A percentile compares a stretch with the other conserved stretches of the same genome.
These are phyloP conservation scores for Eulimnadia texana DNA, from an alignment of 1,140 invertebrate genomes.

Conservation along the genomic window DNA sequence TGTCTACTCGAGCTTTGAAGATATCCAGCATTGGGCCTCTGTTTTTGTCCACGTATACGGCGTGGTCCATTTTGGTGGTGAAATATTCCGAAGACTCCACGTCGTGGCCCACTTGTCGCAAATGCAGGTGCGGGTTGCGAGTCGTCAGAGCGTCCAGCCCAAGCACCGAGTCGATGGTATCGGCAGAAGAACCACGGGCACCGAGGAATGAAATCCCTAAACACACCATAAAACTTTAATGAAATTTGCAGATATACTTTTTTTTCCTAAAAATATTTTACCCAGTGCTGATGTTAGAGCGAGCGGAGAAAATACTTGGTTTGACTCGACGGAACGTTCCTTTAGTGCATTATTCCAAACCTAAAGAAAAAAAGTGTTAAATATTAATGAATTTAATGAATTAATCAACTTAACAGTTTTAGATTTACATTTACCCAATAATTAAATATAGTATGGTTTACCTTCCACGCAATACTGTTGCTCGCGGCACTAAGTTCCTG, in stretches of 20 bases:
- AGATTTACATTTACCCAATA: not conserved
- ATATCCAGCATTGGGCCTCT: not conserved
- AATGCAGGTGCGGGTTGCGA: slow-evolving; percentile 11
- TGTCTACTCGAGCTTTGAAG: slow-evolving; percentile 7
- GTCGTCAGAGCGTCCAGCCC: slow-evolving; percentile 7
- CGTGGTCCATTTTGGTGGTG: not conserved
- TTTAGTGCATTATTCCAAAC: slow-evolving; percentile 2
- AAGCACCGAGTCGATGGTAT: slow-evolving; percentile 6
- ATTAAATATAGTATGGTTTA: not conserved
- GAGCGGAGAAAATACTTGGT: slow-evolving; percentile 3
- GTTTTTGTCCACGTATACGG: slow-evolving; percentile 6
- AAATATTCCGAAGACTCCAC: not conserved
- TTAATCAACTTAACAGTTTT: not conserved
- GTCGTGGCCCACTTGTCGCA: slow-evolving; percentile 9
- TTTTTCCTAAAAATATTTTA: no score
- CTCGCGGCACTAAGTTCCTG: slow-evolving; percentile 1
- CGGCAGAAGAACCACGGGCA: slow-evolving; percentile 4
- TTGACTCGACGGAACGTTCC: not conserved
- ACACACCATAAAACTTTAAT: not conserved
- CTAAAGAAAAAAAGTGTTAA: not conserved
- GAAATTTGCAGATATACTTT: no score
- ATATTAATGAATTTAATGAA: not conserved
- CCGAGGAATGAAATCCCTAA: slow-evolving; percentile 10
- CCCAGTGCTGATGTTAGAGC: slow-evolving; percentile 2
- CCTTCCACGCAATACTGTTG: slow-evolving; percentile 12